A percentile compares a stretch with the other conserved stretches of the same genome.
These are phyloP conservation scores for Phyllotreta striolata DNA, from an alignment of 2,888 invertebrate genomes.

Conservation along the genomic window DNA sequence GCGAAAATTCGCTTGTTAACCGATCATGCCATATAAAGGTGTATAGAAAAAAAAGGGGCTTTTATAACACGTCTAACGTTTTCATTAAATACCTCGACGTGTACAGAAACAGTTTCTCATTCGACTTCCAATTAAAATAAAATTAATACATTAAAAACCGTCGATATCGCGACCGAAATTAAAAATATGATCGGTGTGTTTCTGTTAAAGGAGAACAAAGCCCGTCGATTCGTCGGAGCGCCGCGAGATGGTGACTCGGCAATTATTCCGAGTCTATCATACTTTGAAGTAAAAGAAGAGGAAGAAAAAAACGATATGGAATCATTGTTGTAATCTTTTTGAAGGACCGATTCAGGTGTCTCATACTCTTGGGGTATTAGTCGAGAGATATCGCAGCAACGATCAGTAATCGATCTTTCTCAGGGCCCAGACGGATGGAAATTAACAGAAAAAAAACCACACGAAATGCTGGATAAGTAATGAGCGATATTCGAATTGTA, in stretches of 20 bases:
- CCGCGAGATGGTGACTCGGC: constrained; percentile 47
- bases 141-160: constrained; percentile 22
- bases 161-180: constrained; percentile 10
- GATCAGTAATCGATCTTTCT: constrained; percentile 42
- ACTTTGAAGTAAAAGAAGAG: constrained; percentile 34
- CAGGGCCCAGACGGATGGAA: constrained; percentile 9
- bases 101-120: no score
- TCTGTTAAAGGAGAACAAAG: constrained; percentile 46
- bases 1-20: no score
- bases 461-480: no score
- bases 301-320: constrained; percentile 45
- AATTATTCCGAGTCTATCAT: constrained; percentile 48
- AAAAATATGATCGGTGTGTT: constrained; percentile 39
- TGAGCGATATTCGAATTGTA: no score
- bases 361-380: constrained; percentile 34
- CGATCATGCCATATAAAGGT: no score
- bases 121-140: constrained; percentile 18
- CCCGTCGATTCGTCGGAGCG: constrained; percentile 46
- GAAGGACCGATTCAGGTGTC: constrained; percentile 49
- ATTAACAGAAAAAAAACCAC: background rate
- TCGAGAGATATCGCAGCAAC: constrained; percentile 34
- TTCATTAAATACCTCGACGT: no score
- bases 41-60: no score
- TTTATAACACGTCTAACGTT: no score
- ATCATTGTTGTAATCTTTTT: constrained; percentile 54